Conservation (phyloP, 2,888 invertebrate genomes). For the Acronicta leporina region DNA sequence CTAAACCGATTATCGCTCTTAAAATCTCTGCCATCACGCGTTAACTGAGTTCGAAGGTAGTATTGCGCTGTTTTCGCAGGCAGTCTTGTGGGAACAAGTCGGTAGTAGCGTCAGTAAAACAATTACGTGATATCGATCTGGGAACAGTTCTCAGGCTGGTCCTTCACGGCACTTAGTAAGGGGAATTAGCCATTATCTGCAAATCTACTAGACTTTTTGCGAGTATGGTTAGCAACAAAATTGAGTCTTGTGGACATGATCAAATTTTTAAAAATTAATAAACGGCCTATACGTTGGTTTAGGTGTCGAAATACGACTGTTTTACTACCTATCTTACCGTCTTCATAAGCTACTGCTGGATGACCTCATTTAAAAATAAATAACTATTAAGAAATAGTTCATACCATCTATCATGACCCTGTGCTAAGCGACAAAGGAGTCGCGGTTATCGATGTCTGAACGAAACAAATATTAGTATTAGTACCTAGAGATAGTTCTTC, state of each 20-base stretch:
- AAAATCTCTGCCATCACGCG: constrained; percentile 6
- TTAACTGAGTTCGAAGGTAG: constrained; percentile 33
- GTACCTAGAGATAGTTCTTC: too few relatives aligned
- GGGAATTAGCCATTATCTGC: constrained; percentile 49
- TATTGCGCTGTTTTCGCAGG: constrained; percentile 35
- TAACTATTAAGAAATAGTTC: too few relatives aligned
- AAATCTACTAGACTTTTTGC: constrained; percentile 43
- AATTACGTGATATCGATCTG: constrained; percentile 63
- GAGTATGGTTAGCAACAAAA: constrained; percentile 9
- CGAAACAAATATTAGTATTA: too few relatives aligned
- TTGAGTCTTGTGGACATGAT: neutral
- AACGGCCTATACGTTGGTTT: too few relatives aligned
- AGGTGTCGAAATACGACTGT: too few relatives aligned
- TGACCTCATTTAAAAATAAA: too few relatives aligned
- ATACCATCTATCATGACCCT: too few relatives aligned
- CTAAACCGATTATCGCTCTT: neutral
- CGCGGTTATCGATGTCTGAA: too few relatives aligned
- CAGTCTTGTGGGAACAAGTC: constrained; percentile 39
- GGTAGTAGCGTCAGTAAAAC: constrained; percentile 44
- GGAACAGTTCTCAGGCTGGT: constrained; percentile 55
- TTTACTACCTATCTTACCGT: too few relatives aligned
- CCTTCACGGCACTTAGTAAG: constrained; percentile 49
- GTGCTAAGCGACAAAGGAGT: too few relatives aligned
- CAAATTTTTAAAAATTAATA: too few relatives aligned
- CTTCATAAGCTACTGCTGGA: too few relatives aligned